A percentile compares a stretch with the other conserved stretches of the same genome.
These are phyloP conservation scores for Helicolenus hilgendorfi DNA, from an alignment of 2,797 vertebrate species.

Conservation along the genomic window DNA sequence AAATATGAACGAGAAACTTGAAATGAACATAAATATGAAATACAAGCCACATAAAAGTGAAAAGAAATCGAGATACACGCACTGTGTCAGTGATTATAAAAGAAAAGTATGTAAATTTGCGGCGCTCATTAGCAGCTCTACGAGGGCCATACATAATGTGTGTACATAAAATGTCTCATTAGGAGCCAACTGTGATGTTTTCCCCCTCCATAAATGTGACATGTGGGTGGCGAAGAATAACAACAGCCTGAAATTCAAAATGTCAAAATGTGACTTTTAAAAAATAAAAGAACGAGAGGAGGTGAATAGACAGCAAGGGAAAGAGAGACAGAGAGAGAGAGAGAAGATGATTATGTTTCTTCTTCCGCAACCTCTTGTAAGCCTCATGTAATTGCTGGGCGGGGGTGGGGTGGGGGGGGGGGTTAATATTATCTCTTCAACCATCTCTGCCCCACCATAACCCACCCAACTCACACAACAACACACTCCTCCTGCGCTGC, in stretches of 20 bases:
- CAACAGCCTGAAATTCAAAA: conserved; percentile 24
- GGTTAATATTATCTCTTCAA: conserved; percentile 84
- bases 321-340: not conserved
- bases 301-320: conserved; percentile 17
- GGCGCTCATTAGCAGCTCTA: conserved; percentile 52
- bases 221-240: conserved; percentile 30
- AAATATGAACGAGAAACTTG: not conserved
- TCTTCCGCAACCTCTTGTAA: conserved; percentile 70
- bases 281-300: conserved; percentile 14
- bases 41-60: conserved; percentile 4
- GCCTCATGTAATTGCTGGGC: conserved; percentile 83
- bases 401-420: conserved; percentile 56
- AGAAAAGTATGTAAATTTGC: conserved; percentile 44
- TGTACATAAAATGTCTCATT: conserved; percentile 62
- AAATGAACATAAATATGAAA: conserved; percentile 29
- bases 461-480: conserved; percentile 30
- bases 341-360: conserved; percentile 76
- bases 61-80: conserved; percentile 26
- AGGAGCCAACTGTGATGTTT: conserved; percentile 14
- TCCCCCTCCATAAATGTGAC: conserved; percentile 9
- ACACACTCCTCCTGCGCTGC: conserved; percentile 32
- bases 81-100: conserved; percentile 24
- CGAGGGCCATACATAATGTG: conserved; percentile 29
- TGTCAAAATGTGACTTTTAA: conserved; percentile 50
- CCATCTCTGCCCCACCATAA: conserved; percentile 71